phyloP scores from a whole-genome alignment of 1,140 invertebrate genomes.

The Propsilocerus akamusi region DNA sequence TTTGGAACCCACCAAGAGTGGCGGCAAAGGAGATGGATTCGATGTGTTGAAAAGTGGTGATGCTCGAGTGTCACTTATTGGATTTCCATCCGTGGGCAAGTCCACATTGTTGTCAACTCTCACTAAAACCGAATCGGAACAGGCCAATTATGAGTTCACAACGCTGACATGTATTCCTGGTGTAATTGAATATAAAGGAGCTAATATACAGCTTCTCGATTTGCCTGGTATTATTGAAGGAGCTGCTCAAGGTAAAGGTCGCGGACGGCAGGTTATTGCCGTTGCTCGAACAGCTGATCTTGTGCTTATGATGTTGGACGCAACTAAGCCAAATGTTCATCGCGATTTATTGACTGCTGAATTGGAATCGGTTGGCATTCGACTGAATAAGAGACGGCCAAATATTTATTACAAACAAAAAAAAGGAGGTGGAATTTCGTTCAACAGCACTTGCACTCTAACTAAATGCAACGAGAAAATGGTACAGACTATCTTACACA shows the following conservation, averaged over 20 bases:
- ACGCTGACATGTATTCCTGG: constrained; percentile 99
- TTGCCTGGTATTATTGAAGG: constrained; percentile 76
- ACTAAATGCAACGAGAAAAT: constrained; percentile 94
- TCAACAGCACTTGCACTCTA: constrained; percentile 87
- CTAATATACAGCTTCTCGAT: constrained; percentile 95
- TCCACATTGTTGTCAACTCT: constrained; percentile 86
- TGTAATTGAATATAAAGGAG: constrained; percentile 94
- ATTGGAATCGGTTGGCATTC: constrained; percentile 89
- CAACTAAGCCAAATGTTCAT: constrained; percentile 92
- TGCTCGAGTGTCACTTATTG: constrained; percentile 94
- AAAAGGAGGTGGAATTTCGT: constrained; percentile 96
- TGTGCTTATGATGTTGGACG: constrained; percentile 97
- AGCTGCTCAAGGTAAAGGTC: constrained; percentile 54
- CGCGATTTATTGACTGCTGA: constrained; percentile 77
- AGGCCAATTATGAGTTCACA: constrained; percentile 97
- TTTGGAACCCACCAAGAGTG: constrained; percentile 71
- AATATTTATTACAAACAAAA: constrained; percentile 99
- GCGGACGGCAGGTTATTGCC: constrained; percentile 80
- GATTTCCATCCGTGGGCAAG: constrained; percentile 93
- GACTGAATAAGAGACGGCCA: constrained; percentile 83
- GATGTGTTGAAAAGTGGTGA: constrained; percentile 99
- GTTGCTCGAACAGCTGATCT: constrained; percentile 92
- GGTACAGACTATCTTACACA: constrained; percentile 94
- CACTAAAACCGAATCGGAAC: constrained; percentile 89
- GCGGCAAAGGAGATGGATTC: constrained; percentile 97